Conservation (phyloP, 1,140 invertebrate species). For the Stegodyphus dumicola region DNA sequence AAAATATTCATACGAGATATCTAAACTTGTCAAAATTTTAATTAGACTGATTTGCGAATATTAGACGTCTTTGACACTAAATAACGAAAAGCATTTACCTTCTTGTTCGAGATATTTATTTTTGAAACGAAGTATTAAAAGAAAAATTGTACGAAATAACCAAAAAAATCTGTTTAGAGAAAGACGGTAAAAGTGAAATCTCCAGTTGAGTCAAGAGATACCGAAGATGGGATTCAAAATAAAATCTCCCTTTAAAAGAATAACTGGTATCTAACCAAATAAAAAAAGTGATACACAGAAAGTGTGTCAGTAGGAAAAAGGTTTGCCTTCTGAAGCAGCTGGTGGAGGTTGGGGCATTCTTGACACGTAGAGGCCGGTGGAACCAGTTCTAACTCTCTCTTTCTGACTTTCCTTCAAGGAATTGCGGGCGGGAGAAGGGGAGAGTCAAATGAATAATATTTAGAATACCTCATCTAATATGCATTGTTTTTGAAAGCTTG, state of each 20-base stretch:
- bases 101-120: background rate
- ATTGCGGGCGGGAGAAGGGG: background rate
- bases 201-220: background rate
- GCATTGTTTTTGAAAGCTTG: too few relatives aligned
- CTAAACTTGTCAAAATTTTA: too few relatives aligned
- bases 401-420: background rate
- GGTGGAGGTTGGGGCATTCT: slow-evolving; percentile 4
- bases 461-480: background rate
- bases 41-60: too few relatives aligned
- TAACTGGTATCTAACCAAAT: background rate
- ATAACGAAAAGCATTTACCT: too few relatives aligned
- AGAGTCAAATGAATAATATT: slow-evolving; percentile 5
- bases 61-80: too few relatives aligned
- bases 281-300: background rate
- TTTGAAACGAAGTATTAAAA: background rate
- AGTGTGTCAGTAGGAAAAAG: slow-evolving; percentile 18
- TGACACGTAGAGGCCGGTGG: slow-evolving; percentile 4
- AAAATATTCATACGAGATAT: too few relatives aligned
- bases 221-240: background rate
- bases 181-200: background rate
- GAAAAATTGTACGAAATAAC: background rate
- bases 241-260: background rate
- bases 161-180: background rate
- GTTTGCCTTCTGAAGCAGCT: slow-evolving; percentile 5
- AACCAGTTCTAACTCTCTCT: slow-evolving; percentile 6